Percentiles rank a stretch among this genome's conserved stretches.
Evolutionary conservation across 2,797 vertebrate species (phyloP).

Genomic region (Lithobates sylvaticus): DNA sequence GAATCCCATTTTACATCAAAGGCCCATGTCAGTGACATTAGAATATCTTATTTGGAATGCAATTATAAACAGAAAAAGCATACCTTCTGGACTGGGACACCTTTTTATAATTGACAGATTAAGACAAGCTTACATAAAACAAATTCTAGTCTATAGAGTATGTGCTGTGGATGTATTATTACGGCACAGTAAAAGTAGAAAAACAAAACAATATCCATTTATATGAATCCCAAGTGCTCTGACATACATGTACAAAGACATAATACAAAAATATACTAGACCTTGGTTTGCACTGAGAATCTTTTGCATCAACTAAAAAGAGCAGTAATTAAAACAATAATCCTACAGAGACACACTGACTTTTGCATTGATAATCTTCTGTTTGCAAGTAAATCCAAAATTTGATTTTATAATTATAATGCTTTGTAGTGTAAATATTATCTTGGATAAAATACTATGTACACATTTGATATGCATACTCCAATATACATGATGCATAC

Average conservation of each 20-base stretch:
- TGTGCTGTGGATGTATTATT: constrained; percentile 20
- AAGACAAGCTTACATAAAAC: constrained; percentile 34
- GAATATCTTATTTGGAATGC: constrained; percentile 14
- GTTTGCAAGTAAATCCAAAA: neutral
- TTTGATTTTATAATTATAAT: constrained; percentile 17
- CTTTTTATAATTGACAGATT: constrained; percentile 40
- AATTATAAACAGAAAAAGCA: constrained; percentile 16
- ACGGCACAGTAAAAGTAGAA: constrained; percentile 16
- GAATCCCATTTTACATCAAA: neutral
- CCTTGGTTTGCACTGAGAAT: constrained; percentile 11
- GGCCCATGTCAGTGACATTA: constrained; percentile 1
- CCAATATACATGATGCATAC: too few species aligned
- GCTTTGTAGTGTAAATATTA: neutral
- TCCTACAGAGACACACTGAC: constrained; percentile 24
- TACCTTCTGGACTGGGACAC: constrained; percentile 27
- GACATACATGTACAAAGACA: constrained; percentile 41
- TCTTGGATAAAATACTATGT: neutral
- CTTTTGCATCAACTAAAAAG: constrained; percentile 7
- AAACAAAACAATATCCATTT: constrained; percentile 45
- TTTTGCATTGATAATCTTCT: constrained; percentile 15
- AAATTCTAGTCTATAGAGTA: constrained; percentile 9
- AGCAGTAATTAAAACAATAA: constrained; percentile 20
- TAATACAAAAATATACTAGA: constrained; percentile 4
- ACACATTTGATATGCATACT: neutral
- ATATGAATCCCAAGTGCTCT: constrained; percentile 33